Conservation (phyloP, 2,797 vertebrate genomes). For the Neoniphon sammara region DNA sequence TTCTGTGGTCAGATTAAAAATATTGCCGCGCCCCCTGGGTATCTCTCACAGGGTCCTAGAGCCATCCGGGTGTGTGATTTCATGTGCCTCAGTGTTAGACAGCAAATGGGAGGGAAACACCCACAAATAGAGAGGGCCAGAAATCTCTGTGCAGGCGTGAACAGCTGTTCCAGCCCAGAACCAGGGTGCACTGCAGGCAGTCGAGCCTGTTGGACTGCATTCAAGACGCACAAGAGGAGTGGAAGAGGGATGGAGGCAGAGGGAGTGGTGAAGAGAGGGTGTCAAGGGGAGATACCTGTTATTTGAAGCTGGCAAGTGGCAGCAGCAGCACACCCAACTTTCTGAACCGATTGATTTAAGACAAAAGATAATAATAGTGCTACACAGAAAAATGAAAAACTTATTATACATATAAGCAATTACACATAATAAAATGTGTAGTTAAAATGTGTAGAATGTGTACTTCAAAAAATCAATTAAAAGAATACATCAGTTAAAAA, state of each 20-base stretch:
- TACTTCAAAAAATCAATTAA: too few species aligned
- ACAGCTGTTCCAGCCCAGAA: constrained; percentile 43
- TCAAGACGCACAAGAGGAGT: constrained; percentile 42
- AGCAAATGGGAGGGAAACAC: constrained; percentile 26
- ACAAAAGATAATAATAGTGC: too few species aligned
- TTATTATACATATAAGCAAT: too few species aligned
- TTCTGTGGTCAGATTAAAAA: constrained; percentile 85
- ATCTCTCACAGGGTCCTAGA: constrained; percentile 82
- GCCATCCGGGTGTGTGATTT: constrained; percentile 65
- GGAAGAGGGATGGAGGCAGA: constrained; percentile 35
- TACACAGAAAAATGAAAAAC: too few species aligned
- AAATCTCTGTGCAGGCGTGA: constrained; percentile 8
- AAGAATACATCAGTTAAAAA: too few species aligned
- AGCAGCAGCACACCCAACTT: background rate
- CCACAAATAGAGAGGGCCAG: constrained; percentile 23
- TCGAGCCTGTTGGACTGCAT: constrained; percentile 69
- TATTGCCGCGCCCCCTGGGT: constrained; percentile 72
- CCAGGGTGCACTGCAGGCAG: constrained; percentile 17
- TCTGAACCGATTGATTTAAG: background rate
- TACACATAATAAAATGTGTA: too few species aligned
- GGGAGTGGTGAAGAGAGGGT: constrained; percentile 34
- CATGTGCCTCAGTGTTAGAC: constrained; percentile 10
- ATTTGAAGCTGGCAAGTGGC: background rate
- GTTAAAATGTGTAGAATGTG: too few species aligned
- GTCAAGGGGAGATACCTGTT: constrained; percentile 25